Base-by-base conservation (phyloP, 2,113 vertebrate genomes). In the Callithrix jacchus region DNA sequence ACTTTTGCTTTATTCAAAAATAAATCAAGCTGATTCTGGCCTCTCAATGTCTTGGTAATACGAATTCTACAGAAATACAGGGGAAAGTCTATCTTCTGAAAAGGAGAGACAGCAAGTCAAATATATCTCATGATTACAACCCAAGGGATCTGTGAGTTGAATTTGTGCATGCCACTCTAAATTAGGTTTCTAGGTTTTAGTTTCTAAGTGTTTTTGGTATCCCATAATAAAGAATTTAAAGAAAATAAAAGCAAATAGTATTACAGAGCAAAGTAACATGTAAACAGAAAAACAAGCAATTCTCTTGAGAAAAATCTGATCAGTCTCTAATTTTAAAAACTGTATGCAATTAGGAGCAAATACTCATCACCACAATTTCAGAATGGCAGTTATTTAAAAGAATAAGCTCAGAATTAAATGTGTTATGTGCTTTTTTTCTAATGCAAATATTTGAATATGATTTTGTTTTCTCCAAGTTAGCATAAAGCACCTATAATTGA, bases 321-420 rank as follows among this genome's bases (percentile, higher is more conserved):
- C 47, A 32, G 35, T 66, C 52, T 71, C 73, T 82, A 79, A 88
- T 76, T 87, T 66, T 49, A 71, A 74, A 45, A 49, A 37, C 5
- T 49, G 79, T 54, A 27, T 20, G 3, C 2, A 40, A 16, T 13
- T 68, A 45, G 47, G 11, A 90, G 35, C 82, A 93, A 89, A 95
- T 71, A 40, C 0, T 71, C 18, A 81, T 68, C 85, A 49, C 12
- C 76, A 91, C 20, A n/a, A 71, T 73, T 95, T 81, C 32, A 71
- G 64, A 96, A 86, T 10, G 77, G 45, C 10, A 42, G 32, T 52
- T 86, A 61, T 68, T 84, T 71, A 45, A 73, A 95, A 84, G 7
- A 89, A 47, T 84, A 49, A 96, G 47, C 12, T 91, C 40, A 89
- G 42, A 96, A 97, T 82, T 89, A 81, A 87, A 80, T 58, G 20